Base-by-base conservation (phyloP, 2,797 vertebrate species). In the Premnoplex brunnescens region DNA sequence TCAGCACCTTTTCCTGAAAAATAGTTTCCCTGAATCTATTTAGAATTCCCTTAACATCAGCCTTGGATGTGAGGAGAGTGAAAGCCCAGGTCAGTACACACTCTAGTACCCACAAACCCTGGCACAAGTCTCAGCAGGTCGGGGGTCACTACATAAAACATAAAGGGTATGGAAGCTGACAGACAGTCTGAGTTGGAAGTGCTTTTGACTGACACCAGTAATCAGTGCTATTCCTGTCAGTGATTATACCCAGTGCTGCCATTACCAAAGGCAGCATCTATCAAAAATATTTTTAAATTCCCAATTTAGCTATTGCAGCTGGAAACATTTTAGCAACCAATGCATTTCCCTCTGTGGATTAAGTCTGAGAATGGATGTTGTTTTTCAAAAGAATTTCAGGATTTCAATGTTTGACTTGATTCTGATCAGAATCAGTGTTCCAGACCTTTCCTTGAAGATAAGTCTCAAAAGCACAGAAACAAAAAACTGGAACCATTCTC, bases 231-330 rank as follows among this genome's bases (percentile, higher is more conserved):
- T 96, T 96, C 66, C 90, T 93, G 85, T 78, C 85, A 6, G 28
- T 84, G 93, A 94, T 95, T 95, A 95, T 75, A 94, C 66, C 8
- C 93, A 91, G 88, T 23, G 28, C 88, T 91, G 62, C 89, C 82
- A 62, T 81, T 94, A 90, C 69, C 58, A 90, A 86, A 88, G 59
- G 54, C 76, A 86, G 54, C 9, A 8, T 75, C 80, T 91, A 58
- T 93, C 63, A 95, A 91, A 95, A 93, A 86, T 86, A 71, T 72
- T 95, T 93, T 93, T 52, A 37, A 73, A 88, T 73, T 88, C 95
- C 83, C 78, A 26, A 93, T 95, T 94, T 95, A 91, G 80, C 51
- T 88, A 13, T 63, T 91, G 88, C 96, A 97, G 83, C 94, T 96
- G 93, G 90, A 93, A 95, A 67, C 43, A 73, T 94, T 95, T 95